Percentiles rank a stretch among this genome's conserved stretches.
Evolutionary conservation across 2,797 vertebrate genomes (phyloP).

Genomic region (Leptodactylus fallax): DNA sequence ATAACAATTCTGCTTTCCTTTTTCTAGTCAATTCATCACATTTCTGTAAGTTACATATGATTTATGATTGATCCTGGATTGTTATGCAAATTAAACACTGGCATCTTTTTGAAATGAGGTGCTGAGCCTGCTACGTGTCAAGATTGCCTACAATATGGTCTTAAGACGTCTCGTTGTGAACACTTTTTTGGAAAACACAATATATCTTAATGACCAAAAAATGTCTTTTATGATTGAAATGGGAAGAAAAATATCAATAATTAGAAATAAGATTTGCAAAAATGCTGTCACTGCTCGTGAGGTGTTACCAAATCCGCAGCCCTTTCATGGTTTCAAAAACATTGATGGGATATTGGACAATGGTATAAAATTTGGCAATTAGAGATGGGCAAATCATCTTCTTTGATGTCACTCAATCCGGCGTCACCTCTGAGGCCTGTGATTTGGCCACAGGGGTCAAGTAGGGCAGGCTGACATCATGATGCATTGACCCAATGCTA

Average conservation of each 20-base stretch:
- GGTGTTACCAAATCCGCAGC: too few relatives aligned
- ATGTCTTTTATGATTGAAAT: background rate
- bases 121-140: constrained; percentile 43
- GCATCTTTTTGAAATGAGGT: constrained; percentile 65
- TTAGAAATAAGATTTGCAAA: background rate
- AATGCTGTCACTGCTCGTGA: too few relatives aligned
- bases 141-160: constrained; percentile 44
- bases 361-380: too few relatives aligned
- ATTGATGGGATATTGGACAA: too few relatives aligned
- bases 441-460: too few relatives aligned
- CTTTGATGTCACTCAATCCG: too few relatives aligned
- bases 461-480: too few relatives aligned
- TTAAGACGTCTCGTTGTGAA: background rate
- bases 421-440: too few relatives aligned
- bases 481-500: too few relatives aligned
- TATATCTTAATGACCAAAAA: background rate
- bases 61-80: constrained; percentile 74
- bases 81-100: constrained; percentile 73
- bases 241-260: background rate
- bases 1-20: constrained; percentile 48
- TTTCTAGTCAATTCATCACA: constrained; percentile 67
- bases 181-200: background rate
- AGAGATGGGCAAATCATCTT: too few relatives aligned
- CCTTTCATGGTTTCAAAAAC: too few relatives aligned
- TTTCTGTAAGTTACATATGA: constrained; percentile 74